Conservation (phyloP, 2,888 invertebrate species). For the Caenorhabditis sp. region DNA sequence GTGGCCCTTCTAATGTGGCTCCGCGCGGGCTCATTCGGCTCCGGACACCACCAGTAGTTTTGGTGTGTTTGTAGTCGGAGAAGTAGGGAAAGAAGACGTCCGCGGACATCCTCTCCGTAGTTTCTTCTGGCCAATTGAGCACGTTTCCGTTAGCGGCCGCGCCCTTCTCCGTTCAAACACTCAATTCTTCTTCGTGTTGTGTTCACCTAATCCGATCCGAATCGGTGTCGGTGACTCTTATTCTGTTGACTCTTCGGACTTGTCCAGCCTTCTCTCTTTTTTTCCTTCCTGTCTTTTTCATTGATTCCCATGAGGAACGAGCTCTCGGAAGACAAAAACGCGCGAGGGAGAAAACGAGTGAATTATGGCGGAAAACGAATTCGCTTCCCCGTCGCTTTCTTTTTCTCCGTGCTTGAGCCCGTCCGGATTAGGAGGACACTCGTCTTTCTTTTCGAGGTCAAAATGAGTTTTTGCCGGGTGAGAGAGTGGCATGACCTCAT, state of each 20-base stretch:
- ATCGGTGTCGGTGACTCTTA: constrained; percentile 38
- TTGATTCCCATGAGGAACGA: constrained; percentile 44
- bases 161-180: constrained; percentile 43
- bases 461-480: constrained; percentile 43
- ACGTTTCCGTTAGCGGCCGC: constrained; percentile 44
- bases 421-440: constrained; percentile 40
- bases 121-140: constrained; percentile 50
- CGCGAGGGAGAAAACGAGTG: constrained; percentile 16
- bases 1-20: constrained; percentile 11
- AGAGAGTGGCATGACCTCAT: constrained; percentile 10
- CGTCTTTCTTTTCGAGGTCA: constrained; percentile 29
- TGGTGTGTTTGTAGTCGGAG: constrained; percentile 29
- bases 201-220: constrained; percentile 47
- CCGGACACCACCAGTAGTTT: constrained; percentile 28
- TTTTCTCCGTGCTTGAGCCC: constrained; percentile 12
- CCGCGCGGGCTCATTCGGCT: constrained; percentile 13
- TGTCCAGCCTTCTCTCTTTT: constrained; percentile 9
- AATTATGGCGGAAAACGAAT: constrained; percentile 44
- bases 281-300: constrained; percentile 6
- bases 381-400: constrained; percentile 6
- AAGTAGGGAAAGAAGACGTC: constrained; percentile 16
- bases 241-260: constrained; percentile 45
- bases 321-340: constrained; percentile 17
- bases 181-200: too few species aligned
- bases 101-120: constrained; percentile 9